These are phyloP conservation scores for Lomographa bimaculata DNA, from an alignment of 2,888 invertebrate genomes.

Conservation along the genomic window DNA sequence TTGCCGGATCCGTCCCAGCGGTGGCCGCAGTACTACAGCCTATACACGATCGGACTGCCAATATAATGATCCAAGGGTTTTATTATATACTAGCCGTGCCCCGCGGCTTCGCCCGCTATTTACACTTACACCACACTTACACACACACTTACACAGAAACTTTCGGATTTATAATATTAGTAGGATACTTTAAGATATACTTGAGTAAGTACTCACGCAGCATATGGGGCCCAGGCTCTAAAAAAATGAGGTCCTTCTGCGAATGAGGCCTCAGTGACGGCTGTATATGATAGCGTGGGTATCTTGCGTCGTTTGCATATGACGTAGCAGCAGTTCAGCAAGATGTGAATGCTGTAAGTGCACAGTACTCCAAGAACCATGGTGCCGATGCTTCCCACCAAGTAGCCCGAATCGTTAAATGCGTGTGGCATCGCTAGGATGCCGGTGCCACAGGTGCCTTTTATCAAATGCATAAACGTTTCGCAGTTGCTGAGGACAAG, in stretches of 20 bases:
- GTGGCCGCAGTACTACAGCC: no score
- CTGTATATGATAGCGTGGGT: constrained; percentile 90
- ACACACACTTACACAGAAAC: no score
- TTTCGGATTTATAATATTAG: no score
- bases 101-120: no score
- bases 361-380: constrained; percentile 93
- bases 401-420: constrained; percentile 91
- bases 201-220: constrained; percentile 86
- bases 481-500: constrained; percentile 86
- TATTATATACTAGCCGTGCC: no score
- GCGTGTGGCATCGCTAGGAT: constrained; percentile 96
- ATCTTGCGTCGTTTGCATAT: constrained; percentile 83
- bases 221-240: constrained; percentile 85
- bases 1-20: no score
- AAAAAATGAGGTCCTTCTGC: constrained; percentile 89
- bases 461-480: constrained; percentile 92
- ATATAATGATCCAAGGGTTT: no score
- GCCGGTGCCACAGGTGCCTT: constrained; percentile 96
- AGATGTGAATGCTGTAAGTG: constrained; percentile 96
- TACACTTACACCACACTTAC: no score
- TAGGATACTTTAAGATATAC: no score
- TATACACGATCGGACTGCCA: no score
- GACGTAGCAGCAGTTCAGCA: constrained; percentile 88
- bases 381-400: constrained; percentile 91
- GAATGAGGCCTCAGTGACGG: constrained; percentile 90